Evolutionary conservation across 2,113 vertebrate genomes (phyloP), one percentile per base, ranked within the genome.

Genomic region (Podiceps cristatus): DNA sequence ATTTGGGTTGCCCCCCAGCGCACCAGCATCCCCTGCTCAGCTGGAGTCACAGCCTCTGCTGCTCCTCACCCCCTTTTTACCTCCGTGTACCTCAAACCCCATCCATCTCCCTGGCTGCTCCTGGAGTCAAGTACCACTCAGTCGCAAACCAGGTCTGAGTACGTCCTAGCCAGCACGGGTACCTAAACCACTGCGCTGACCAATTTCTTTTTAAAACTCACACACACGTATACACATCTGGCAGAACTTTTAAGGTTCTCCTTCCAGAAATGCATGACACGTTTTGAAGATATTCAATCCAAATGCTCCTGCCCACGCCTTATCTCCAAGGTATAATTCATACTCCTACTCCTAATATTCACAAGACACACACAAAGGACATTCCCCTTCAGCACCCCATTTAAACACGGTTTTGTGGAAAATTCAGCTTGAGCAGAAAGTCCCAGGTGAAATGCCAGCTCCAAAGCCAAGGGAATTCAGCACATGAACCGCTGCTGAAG

Each of bases 281-380:
- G 47, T 77, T 90, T 53, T 50, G 29, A 90, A 94, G 96, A 79
- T 52, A 93, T 60, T 79, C 80, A 53, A 14, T 35, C 40, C 58
- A 58, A 87, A 59, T 4, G 2, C 59, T 87, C 68, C 91, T 87
- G 69, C 86, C 69, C 60, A 45, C 60, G 89, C 42, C 76, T 94
- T 77, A 95, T 88, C 66, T 83, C 69, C 42, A 62, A 7, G 1
- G 45, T 87, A 68, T 52, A 81, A 94, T 72, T 94, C 40, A 19
- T 66, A 58, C 53, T 10, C 11, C 66, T 68, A 23, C 33, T 87
- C 69, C 73, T 64, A 5, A 72, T 27, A 14, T 64, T 71, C 80
- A 40, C 74, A 5, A 22, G 60, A 53, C 62, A 29, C 15, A 49
- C 47, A 28, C 0, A 5, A 88, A 75, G 35, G 33, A 58, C 69